These are phyloP conservation scores for Andrena praecox DNA, from an alignment of 2,888 invertebrate species.

Conservation along the genomic window DNA sequence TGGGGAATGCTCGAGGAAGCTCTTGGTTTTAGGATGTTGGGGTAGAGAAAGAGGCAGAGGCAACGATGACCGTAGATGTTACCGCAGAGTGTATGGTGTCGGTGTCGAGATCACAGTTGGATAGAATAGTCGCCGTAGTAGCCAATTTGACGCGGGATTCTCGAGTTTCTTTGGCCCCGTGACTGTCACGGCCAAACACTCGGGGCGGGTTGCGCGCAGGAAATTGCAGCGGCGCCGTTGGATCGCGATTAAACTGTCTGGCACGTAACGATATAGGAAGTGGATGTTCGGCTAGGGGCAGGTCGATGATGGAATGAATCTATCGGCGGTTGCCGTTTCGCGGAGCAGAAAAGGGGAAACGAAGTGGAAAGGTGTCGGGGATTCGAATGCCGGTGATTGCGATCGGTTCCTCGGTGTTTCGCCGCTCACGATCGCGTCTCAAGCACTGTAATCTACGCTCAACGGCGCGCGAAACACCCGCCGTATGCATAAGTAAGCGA, in stretches of 20 bases:
- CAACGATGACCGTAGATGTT: too few species aligned
- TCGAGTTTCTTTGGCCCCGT: too few species aligned
- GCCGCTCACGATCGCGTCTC: conserved; percentile 3
- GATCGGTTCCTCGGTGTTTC: conserved; percentile 43
- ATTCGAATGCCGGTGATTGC: conserved; percentile 41
- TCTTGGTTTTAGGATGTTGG: background rate
- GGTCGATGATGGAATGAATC: conserved; percentile 14
- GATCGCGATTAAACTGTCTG: background rate
- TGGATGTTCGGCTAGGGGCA: background rate
- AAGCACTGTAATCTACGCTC: conserved; percentile 49
- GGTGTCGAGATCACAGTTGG: background rate
- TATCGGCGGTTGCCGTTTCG: conserved; percentile 7
- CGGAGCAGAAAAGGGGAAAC: conserved; percentile 15
- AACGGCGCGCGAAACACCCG: conserved; percentile 41
- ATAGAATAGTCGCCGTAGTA: too few species aligned
- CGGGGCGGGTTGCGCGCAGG: background rate
- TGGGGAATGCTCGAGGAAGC: background rate
- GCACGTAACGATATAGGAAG: background rate
- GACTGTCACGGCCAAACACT: too few species aligned
- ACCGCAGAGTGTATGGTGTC: background rate
- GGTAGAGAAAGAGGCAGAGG: background rate
- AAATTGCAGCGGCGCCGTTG: background rate
- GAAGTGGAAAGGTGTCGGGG: conserved; percentile 42
- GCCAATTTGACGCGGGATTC: too few species aligned
- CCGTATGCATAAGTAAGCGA: conserved; percentile 57